Percentiles rank a stretch among this genome's conserved stretches.
Evolutionary conservation across 37 sponge, comb jelly and placozoan species (phyloP).

Genomic region (Tethya wilhelma): DNA sequence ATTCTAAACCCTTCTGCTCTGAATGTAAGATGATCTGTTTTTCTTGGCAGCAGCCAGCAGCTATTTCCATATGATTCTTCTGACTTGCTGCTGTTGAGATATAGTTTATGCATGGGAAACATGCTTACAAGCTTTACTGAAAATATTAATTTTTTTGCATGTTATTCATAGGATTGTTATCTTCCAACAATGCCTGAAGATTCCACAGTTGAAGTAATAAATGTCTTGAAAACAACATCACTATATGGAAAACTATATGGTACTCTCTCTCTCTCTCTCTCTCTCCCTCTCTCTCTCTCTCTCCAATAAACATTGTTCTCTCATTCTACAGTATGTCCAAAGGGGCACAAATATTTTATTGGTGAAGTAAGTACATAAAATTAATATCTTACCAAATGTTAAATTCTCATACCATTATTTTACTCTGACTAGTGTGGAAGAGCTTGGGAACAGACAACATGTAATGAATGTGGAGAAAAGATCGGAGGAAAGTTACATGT

Average conservation of each 20-base stretch:
- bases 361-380: too few relatives aligned
- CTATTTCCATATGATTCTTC: too few relatives aligned
- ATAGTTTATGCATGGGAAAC: too few relatives aligned
- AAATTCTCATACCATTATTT: too few relatives aligned
- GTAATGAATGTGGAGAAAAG: constrained; percentile 39
- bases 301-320: neutral
- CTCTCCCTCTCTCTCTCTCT: too few relatives aligned
- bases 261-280: too few relatives aligned
- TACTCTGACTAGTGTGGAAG: constrained; percentile 28
- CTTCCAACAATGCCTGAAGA: constrained; percentile 69
- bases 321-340: constrained; percentile 44
- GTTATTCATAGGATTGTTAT: constrained; percentile 20
- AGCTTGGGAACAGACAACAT: constrained; percentile 32
- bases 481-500: constrained; percentile 56
- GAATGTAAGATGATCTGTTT: constrained; percentile 32
- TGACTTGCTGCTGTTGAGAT: too few relatives aligned
- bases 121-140: neutral
- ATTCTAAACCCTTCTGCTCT: constrained; percentile 32
- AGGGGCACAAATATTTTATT: constrained; percentile 69
- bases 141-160: neutral
- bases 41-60: too few relatives aligned
- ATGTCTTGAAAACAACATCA: neutral
- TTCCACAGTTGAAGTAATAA: constrained; percentile 22
- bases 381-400: too few relatives aligned
- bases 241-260: constrained; percentile 41